phyloP scores from a whole-genome alignment of 2,888 invertebrate species.

The Xestia sexstrigata region DNA sequence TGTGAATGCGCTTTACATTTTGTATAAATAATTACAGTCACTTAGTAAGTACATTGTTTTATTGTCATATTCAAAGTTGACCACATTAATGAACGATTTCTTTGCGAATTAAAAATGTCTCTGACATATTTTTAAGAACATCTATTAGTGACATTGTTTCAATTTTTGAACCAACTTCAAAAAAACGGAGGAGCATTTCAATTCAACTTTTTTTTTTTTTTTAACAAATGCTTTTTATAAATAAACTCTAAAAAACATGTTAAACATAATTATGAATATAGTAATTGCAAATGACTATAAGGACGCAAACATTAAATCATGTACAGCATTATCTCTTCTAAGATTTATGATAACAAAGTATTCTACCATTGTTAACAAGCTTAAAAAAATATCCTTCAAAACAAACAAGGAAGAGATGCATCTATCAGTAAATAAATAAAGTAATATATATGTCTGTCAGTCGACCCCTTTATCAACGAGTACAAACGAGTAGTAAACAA shows the following conservation, averaged over 20 bases:
- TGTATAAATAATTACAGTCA: slow-evolving; percentile 1
- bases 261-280: not conserved
- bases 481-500: slow-evolving; percentile 45
- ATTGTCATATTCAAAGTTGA: slow-evolving; percentile 1
- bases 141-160: no score
- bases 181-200: no score
- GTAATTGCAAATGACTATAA: not conserved
- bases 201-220: no score
- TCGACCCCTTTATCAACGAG: slow-evolving; percentile 44
- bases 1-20: slow-evolving; percentile 43
- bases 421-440: slow-evolving; percentile 35
- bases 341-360: slow-evolving; percentile 20
- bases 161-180: no score
- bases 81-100: not conserved
- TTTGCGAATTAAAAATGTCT: not conserved
- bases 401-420: slow-evolving; percentile 59
- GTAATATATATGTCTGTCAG: slow-evolving; percentile 26
- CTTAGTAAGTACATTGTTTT: slow-evolving; percentile 1
- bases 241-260: not conserved
- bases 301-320: not conserved
- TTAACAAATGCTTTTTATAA: no score
- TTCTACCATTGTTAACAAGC: slow-evolving; percentile 1
- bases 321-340: not conserved
- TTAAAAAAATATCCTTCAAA: slow-evolving; percentile 28
- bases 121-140: not conserved